phyloP scores from a whole-genome alignment of 2,797 vertebrate genomes.

The Paratrypauchen microcephalus region DNA sequence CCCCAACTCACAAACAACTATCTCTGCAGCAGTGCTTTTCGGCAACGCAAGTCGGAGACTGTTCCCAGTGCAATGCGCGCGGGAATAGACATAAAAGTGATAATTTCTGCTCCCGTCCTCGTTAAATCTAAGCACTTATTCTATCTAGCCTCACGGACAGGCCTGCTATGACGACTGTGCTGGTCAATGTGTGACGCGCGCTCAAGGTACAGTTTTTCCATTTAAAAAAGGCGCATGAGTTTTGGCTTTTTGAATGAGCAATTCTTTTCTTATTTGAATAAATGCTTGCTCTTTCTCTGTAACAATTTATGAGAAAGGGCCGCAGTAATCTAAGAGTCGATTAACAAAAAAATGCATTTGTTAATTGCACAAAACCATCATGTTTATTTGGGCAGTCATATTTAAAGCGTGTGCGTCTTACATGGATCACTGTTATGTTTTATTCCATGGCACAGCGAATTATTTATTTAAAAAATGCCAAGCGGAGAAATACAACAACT shows the following conservation, averaged over 20 bases:
- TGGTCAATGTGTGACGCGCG: slow-evolving; percentile 22
- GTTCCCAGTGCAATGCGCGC: slow-evolving; percentile 28
- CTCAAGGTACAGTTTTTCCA: slow-evolving; percentile 44
- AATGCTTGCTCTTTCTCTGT: slow-evolving; percentile 58
- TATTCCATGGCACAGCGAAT: not conserved
- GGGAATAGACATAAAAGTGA: slow-evolving; percentile 15
- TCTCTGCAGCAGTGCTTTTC: slow-evolving; percentile 63
- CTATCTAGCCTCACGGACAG: slow-evolving; percentile 32
- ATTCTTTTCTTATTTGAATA: slow-evolving; percentile 24
- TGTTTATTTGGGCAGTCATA: not conserved
- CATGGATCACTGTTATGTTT: not conserved
- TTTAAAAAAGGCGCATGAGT: not conserved
- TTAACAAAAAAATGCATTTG: slow-evolving; percentile 39
- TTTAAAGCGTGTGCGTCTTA: not conserved
- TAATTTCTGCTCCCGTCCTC: slow-evolving; percentile 31
- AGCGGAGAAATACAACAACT: slow-evolving; percentile 16
- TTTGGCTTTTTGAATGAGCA: slow-evolving; percentile 29
- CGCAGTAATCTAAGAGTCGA: slow-evolving; percentile 63
- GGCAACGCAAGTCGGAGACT: slow-evolving; percentile 45
- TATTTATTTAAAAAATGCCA: not conserved
- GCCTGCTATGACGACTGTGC: too few species aligned
- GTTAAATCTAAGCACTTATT: slow-evolving; percentile 41
- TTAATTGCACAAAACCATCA: slow-evolving; percentile 21
- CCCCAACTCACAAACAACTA: slow-evolving; percentile 73
- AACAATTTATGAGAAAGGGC: slow-evolving; percentile 44